Percentiles rank a stretch among this genome's conserved stretches.
Conservation (phyloP, 2,113 vertebrate genomes). For the Nothoprocta perdicaria region DNA sequence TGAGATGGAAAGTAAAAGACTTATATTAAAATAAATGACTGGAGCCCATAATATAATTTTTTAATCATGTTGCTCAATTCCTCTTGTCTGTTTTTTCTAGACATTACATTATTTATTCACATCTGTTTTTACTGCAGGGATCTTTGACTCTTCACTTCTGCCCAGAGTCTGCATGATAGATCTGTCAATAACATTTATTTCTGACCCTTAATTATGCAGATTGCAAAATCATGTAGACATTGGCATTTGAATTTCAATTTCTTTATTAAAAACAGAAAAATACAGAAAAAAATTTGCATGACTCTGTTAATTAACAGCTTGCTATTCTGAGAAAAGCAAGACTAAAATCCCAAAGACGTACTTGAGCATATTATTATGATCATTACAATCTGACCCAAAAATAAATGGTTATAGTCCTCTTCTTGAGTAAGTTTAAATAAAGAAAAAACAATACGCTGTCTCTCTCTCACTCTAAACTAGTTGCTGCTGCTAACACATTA, state of each 20-base stretch:
- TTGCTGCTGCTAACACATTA: background rate
- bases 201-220: background rate
- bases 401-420: background rate
- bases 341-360: background rate
- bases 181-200: background rate
- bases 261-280: background rate
- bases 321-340: background rate
- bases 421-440: background rate
- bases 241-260: background rate
- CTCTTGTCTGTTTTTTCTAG: background rate
- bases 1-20: background rate
- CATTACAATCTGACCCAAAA: background rate
- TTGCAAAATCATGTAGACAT: background rate
- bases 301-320: background rate
- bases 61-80: background rate
- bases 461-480: background rate
- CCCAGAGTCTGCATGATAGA: background rate
- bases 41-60: background rate
- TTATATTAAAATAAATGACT: background rate
- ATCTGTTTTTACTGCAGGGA: slow-evolving; percentile 6
- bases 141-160: background rate
- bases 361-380: background rate
- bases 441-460: background rate
- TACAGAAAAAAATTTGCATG: background rate
- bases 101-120: background rate